Conservation (phyloP, 2,113 vertebrate species). For the Garra rufa region DNA sequence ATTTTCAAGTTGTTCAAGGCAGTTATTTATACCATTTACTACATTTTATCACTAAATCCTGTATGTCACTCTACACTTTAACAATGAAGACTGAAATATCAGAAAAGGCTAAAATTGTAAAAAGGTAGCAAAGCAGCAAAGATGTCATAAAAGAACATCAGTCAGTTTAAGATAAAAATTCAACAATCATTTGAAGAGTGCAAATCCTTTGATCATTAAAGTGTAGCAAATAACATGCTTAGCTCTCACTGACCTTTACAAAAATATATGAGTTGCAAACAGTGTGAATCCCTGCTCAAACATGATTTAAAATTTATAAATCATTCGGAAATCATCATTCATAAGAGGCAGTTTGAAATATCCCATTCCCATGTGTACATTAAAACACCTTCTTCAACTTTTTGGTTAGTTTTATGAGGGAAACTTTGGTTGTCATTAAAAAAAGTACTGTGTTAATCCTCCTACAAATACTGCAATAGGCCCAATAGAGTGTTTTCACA, state of each 20-base stretch:
- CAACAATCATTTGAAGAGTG: constrained; percentile 4
- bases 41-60: constrained; percentile 10
- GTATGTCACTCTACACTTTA: background rate
- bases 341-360: background rate
- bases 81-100: background rate
- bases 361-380: background rate
- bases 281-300: background rate
- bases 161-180: background rate
- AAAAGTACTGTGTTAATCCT: background rate
- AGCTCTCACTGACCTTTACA: constrained; percentile 1
- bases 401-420: constrained; percentile 3
- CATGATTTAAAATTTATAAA: background rate
- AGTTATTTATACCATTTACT: background rate
- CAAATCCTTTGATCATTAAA: constrained; percentile 23
- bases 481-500: too few relatives aligned
- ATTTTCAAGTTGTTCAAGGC: constrained; percentile 14
- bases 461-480: background rate
- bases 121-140: constrained; percentile 36
- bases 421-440: constrained; percentile 11
- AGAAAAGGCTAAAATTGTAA: background rate
- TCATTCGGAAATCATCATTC: background rate
- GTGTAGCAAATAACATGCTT: constrained; percentile 13
- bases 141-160: background rate
- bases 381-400: background rate
- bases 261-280: background rate